A percentile compares a stretch with the other conserved stretches of the same genome.
phyloP scores from a whole-genome alignment of 2,888 invertebrate genomes.

The Dryadula phaetusa region DNA sequence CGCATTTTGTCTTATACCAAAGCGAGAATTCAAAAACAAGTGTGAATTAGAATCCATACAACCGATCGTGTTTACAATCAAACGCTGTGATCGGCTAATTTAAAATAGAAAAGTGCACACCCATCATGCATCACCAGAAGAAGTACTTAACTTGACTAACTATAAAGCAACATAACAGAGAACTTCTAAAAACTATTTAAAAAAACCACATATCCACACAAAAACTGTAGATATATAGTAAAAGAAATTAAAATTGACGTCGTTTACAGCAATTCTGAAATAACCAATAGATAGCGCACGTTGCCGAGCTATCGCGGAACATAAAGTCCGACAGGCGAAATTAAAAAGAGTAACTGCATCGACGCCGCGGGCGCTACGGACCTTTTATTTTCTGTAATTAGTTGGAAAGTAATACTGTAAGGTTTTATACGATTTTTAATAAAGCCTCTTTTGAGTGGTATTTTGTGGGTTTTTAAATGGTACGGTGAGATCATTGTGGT shows the following conservation, averaged over 20 bases:
- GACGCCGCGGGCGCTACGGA: constrained; percentile 37
- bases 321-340: constrained; percentile 67
- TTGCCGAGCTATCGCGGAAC: constrained; percentile 55
- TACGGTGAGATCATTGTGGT: too few relatives aligned
- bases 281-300: constrained; percentile 52
- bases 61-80: too few relatives aligned
- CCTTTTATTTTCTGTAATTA: constrained; percentile 35
- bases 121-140: too few relatives aligned
- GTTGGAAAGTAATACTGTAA: constrained; percentile 27
- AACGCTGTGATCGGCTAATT: too few relatives aligned
- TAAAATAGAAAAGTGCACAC: too few relatives aligned
- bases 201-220: neutral
- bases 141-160: too few relatives aligned
- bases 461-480: neutral
- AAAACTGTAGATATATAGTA: constrained; percentile 55
- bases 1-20: too few relatives aligned
- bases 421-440: constrained; percentile 16
- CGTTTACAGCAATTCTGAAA: constrained; percentile 55
- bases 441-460: neutral
- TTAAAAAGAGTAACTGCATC: constrained; percentile 54
- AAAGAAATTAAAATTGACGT: constrained; percentile 16
- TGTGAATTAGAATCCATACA: too few relatives aligned
- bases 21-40: too few relatives aligned
- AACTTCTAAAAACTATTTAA: neutral
- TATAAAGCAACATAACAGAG: too few relatives aligned